Evolutionary conservation across 1,140 invertebrate genomes (phyloP).

Genomic region (Wiebesia pumilae): DNA sequence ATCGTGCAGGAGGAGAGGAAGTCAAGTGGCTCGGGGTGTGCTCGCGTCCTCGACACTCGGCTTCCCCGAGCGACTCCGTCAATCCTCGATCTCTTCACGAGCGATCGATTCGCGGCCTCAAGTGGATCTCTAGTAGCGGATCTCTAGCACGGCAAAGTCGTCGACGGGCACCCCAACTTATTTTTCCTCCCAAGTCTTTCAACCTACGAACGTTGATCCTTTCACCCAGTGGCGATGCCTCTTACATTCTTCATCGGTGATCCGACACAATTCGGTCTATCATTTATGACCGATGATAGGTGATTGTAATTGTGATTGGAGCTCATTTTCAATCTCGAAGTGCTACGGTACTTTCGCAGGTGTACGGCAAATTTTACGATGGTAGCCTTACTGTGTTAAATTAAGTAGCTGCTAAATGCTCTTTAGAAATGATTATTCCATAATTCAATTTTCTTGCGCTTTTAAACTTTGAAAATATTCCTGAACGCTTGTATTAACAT

Average conservation of each 20-base stretch:
- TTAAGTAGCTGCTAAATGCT: too few relatives aligned
- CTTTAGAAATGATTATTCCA: too few relatives aligned
- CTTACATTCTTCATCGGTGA: not conserved
- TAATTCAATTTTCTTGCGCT: too few relatives aligned
- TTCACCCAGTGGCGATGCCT: not conserved
- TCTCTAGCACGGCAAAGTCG: not conserved
- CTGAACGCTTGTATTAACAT: too few relatives aligned
- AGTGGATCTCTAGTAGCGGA: conserved; percentile 31
- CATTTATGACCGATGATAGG: not conserved
- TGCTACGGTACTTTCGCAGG: too few relatives aligned
- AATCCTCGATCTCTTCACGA: not conserved
- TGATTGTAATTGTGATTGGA: too few relatives aligned
- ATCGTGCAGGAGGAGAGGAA: not conserved
- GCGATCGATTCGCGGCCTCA: conserved; percentile 29
- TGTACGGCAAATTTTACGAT: too few relatives aligned
- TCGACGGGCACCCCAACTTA: not conserved
- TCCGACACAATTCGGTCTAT: not conserved
- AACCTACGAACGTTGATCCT: not conserved
- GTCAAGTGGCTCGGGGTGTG: conserved; percentile 24
- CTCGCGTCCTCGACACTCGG: conserved; percentile 24
- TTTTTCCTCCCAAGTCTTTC: conserved; percentile 6
- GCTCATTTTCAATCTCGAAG: too few relatives aligned
- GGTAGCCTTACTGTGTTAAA: too few relatives aligned
- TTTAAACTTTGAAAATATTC: too few relatives aligned
- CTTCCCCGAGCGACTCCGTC: conserved; percentile 11